A percentile compares a stretch with the other conserved stretches of the same genome.
Conservation (phyloP, 2,113 vertebrate species). For the Forbesichthys agassizii region DNA sequence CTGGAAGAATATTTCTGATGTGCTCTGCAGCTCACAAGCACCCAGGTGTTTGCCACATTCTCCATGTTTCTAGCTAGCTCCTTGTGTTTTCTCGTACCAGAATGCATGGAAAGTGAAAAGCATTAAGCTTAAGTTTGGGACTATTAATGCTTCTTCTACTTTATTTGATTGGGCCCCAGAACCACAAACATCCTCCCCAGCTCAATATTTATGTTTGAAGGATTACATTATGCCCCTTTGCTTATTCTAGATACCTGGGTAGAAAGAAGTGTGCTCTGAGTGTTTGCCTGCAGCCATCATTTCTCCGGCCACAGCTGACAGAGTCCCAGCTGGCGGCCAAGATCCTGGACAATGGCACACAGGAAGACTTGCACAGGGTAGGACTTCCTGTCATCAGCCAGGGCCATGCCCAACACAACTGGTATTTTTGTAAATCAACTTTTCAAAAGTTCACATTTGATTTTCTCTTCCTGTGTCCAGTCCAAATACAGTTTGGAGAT, state of each 20-base stretch:
- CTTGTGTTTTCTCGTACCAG: neutral
- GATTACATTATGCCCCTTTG: neutral
- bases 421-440: too few species aligned
- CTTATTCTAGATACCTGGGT: slow-evolving; percentile 84
- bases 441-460: too few species aligned
- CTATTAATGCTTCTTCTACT: too few species aligned
- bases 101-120: too few species aligned
- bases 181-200: too few species aligned
- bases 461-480: slow-evolving; percentile 57
- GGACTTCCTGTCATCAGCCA: too few species aligned
- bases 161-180: too few species aligned
- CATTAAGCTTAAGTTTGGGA: too few species aligned
- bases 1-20: slow-evolving; percentile 89
- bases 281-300: slow-evolving; percentile 87
- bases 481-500: slow-evolving; percentile 95
- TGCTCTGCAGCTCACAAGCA: slow-evolving; percentile 93
- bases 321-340: slow-evolving; percentile 86
- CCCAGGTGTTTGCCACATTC: slow-evolving; percentile 75
- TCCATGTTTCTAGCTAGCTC: neutral
- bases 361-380: slow-evolving; percentile 91
- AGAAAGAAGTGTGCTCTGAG: slow-evolving; percentile 83
- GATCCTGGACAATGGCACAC: slow-evolving; percentile 95
- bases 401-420: too few species aligned
- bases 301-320: slow-evolving; percentile 85
- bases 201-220: neutral